A percentile compares a stretch with the other conserved stretches of the same genome.
phyloP scores from a whole-genome alignment of 2,113 vertebrate species.

The Zingel zingel region DNA sequence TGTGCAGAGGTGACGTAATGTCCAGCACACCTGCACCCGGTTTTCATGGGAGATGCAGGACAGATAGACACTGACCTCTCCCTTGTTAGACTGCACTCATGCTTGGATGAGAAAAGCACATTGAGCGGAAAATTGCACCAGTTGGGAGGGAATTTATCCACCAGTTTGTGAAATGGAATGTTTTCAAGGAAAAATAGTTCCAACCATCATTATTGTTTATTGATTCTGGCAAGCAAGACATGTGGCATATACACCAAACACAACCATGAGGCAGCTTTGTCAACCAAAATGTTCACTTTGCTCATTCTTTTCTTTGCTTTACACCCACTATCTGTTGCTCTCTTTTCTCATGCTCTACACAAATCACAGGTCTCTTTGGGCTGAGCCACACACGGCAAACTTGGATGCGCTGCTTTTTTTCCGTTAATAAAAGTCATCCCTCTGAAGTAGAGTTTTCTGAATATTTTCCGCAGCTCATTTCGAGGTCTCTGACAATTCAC shows the following conservation, averaged over 20 bases:
- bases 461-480: slow-evolving; percentile 74
- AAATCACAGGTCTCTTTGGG: slow-evolving; percentile 46
- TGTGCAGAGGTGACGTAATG: slow-evolving; percentile 55
- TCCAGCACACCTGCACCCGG: slow-evolving; percentile 59
- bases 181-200: slow-evolving; percentile 61
- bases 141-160: slow-evolving; percentile 54
- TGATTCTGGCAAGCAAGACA: slow-evolving; percentile 58
- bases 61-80: slow-evolving; percentile 43
- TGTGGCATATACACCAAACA: slow-evolving; percentile 47
- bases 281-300: slow-evolving; percentile 37
- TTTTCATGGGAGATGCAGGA: slow-evolving; percentile 58
- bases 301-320: slow-evolving; percentile 31
- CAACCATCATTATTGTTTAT: slow-evolving; percentile 63
- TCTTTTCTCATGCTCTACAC: slow-evolving; percentile 36
- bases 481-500: slow-evolving; percentile 60
- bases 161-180: slow-evolving; percentile 64
- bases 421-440: slow-evolving; percentile 69
- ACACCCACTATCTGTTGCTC: slow-evolving; percentile 39
- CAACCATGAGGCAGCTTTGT: slow-evolving; percentile 37
- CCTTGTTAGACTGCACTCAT: slow-evolving; percentile 42
- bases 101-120: slow-evolving; percentile 69
- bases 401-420: slow-evolving; percentile 75
- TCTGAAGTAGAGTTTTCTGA: slow-evolving; percentile 57
- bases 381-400: slow-evolving; percentile 53
- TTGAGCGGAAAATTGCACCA: slow-evolving; percentile 54